phyloP scores from a whole-genome alignment of 2,888 invertebrate species.

The Fragum sueziense region DNA sequence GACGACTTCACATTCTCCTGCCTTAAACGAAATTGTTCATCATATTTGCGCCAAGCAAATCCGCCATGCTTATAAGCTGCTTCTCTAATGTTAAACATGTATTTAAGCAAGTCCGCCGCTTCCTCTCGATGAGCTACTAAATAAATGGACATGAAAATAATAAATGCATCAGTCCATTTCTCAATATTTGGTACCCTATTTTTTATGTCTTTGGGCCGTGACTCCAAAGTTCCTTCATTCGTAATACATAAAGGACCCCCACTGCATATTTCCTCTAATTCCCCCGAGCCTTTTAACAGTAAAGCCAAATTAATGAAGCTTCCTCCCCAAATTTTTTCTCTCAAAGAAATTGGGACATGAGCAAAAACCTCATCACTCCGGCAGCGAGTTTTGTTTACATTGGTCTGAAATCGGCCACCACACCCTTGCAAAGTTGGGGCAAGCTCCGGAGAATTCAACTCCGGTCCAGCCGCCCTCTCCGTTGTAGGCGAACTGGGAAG shows the following conservation, averaged over 20 bases:
- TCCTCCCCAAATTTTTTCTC: conserved; percentile 18
- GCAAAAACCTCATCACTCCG: conserved; percentile 23
- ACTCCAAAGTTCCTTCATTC: conserved; percentile 20
- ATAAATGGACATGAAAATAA: conserved; percentile 33
- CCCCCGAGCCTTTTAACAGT: conserved; percentile 30
- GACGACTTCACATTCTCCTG: conserved; percentile 25
- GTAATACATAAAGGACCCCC: conserved; percentile 13
- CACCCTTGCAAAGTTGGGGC: too few relatives aligned
- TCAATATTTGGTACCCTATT: conserved; percentile 34
- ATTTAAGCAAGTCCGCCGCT: conserved; percentile 31
- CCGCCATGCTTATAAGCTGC: conserved; percentile 26
- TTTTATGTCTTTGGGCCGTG: conserved; percentile 24
- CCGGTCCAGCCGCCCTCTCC: too few relatives aligned
- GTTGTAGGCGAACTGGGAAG: too few relatives aligned
- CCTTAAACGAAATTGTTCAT: conserved; percentile 40
- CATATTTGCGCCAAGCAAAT: conserved; percentile 38
- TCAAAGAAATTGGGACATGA: conserved; percentile 25
- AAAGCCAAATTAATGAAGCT: conserved; percentile 41
- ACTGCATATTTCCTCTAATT: too few relatives aligned
- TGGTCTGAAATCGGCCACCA: background rate
- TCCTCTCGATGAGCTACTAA: conserved; percentile 14
- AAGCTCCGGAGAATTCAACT: too few relatives aligned
- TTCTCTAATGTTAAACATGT: conserved; percentile 38
- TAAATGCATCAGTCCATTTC: conserved; percentile 48
- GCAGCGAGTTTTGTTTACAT: background rate